Percentiles rank a stretch among this genome's conserved stretches.
Conservation (phyloP, 2,113 vertebrate species). For the Zapornia atra region DNA sequence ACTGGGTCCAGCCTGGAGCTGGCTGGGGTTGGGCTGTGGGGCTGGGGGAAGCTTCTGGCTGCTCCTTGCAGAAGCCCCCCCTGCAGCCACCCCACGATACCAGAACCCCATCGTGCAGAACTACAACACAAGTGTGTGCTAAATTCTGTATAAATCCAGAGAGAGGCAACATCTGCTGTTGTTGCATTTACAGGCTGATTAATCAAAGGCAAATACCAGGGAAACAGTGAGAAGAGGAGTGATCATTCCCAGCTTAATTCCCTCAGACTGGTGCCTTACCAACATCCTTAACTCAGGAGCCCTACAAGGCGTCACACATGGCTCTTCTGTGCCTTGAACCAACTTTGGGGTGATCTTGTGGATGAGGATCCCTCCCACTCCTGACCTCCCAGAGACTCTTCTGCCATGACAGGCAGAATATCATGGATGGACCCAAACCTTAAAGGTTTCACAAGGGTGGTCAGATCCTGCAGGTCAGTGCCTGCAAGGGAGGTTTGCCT, state of each 20-base stretch:
- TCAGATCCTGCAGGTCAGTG: not conserved
- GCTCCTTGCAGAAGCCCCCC: too few relatives aligned
- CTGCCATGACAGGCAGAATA: not conserved
- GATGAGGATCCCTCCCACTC: not conserved
- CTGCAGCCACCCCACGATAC: too few relatives aligned
- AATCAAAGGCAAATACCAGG: not conserved
- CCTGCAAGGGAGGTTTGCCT: not conserved
- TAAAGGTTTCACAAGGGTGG: not conserved
- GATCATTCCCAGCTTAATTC: not conserved
- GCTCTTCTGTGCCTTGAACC: not conserved
- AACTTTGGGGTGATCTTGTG: not conserved
- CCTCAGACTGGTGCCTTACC: not conserved
- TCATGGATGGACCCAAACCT: not conserved
- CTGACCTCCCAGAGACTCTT: not conserved
- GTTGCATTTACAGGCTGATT: not conserved
- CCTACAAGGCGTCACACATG: fast-evolving
- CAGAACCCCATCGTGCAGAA: too few relatives aligned
- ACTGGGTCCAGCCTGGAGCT: too few relatives aligned
- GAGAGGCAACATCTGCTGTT: not conserved
- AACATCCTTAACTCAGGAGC: not conserved
- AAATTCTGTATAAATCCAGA: not conserved
- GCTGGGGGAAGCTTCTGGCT: too few relatives aligned
- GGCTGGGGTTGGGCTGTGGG: too few relatives aligned
- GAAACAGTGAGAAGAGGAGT: not conserved
- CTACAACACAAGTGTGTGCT: not conserved